Conservation (phyloP, 2,888 invertebrate species). For the Dryocosmus kuriphilus region DNA sequence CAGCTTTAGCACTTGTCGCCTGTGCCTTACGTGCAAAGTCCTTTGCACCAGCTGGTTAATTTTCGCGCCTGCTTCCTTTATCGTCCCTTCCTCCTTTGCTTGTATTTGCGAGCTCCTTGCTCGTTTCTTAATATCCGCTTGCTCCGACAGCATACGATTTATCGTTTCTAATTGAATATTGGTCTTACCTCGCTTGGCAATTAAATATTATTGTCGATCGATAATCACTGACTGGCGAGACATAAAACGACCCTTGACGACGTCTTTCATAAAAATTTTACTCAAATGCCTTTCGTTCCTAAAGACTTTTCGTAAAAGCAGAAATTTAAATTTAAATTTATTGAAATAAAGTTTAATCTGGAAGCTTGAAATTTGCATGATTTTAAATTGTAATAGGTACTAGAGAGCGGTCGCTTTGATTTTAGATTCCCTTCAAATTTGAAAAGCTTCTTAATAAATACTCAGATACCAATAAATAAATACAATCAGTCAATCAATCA, state of each 20-base stretch:
- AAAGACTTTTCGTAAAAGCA: no score
- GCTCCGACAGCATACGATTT: conserved; percentile 69
- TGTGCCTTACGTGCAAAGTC: conserved; percentile 33
- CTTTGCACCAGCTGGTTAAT: conserved; percentile 62
- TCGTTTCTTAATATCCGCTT: conserved; percentile 65
- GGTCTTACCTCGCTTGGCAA: conserved; percentile 62
- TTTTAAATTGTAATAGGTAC: no score
- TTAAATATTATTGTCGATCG: conserved; percentile 69
- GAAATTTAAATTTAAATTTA: neutral
- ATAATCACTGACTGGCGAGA: conserved; percentile 42
- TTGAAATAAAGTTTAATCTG: neutral
- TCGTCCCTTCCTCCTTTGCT: conserved; percentile 51
- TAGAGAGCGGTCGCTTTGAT: no score
- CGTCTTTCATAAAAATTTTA: neutral
- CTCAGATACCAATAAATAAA: no score
- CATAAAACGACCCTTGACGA: neutral
- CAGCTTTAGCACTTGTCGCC: conserved; percentile 27
- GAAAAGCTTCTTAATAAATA: no score
- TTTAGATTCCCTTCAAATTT: no score
- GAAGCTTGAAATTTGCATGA: no score
- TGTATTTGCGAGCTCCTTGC: conserved; percentile 51
- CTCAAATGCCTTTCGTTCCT: neutral
- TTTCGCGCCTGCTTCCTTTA: conserved; percentile 73
- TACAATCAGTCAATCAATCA: no score
- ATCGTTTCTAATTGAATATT: conserved; percentile 74